Conservation (phyloP, 2,888 invertebrate genomes). For the Smittia aterrima region DNA sequence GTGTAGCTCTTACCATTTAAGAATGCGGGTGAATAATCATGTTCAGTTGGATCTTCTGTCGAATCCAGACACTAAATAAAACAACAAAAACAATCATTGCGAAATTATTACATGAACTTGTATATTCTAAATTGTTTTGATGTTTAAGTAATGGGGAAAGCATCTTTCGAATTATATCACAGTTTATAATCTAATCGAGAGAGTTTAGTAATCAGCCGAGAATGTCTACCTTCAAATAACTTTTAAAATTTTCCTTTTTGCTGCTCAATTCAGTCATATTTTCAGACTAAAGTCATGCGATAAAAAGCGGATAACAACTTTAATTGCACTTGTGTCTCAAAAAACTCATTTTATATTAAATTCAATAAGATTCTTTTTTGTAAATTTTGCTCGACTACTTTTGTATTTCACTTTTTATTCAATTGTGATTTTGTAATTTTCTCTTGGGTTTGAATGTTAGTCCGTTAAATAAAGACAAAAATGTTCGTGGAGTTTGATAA, state of each 20-base stretch:
- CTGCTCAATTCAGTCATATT: conserved; percentile 32
- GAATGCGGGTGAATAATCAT: background rate
- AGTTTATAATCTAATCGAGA: too few relatives aligned
- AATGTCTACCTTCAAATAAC: conserved; percentile 18
- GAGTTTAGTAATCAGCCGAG: background rate
- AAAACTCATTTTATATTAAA: conserved; percentile 10
- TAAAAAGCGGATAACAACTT: background rate
- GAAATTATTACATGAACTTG: background rate
- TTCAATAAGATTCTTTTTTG: background rate
- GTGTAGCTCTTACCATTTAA: background rate
- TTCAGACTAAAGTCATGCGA: background rate
- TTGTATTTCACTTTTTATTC: too few relatives aligned
- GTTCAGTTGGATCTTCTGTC: background rate
- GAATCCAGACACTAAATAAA: conserved; percentile 3
- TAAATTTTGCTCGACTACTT: too few relatives aligned
- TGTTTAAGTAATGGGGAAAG: too few relatives aligned
- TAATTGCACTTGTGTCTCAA: conserved; percentile 36
- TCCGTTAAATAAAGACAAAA: too few relatives aligned
- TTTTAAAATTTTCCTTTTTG: conserved; percentile 35
- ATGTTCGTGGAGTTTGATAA: too few relatives aligned
- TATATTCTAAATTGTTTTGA: too few relatives aligned
- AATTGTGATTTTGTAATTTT: too few relatives aligned
- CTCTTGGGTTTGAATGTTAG: too few relatives aligned
- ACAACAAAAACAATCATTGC: background rate
- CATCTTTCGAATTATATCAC: too few relatives aligned